Base-by-base conservation (phyloP, 92 coral and sea anemone species). In the Siderastrea siderea region DNA sequence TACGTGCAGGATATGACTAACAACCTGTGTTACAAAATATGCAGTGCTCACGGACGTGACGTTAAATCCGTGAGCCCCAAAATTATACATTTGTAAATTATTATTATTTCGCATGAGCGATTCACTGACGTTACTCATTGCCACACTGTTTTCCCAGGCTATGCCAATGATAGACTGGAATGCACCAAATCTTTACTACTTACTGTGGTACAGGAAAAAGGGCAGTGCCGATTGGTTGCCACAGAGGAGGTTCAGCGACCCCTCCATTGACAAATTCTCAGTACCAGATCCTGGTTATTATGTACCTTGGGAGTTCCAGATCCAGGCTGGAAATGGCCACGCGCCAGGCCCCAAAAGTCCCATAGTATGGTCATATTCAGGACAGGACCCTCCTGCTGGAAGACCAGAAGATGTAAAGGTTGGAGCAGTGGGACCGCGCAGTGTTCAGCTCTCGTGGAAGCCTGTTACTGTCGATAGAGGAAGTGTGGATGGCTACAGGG, bases 401-500 rank as follows among this genome's bases (percentile, higher is more conserved):
- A 88, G 74, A 10, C 96, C 96, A 9, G 50, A 66, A 26, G 84
- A 89, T 54, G 86, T 95, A 12, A 74, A 51, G 45, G 83, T 73
- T 17, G 87, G 79, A 14, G 55, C 71, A 11, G 66, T 90, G 3
- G 86, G 90, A 13, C 91, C 93, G 2, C 90, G 89, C 57, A 87
- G 81, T 38, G 81, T 93, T 4, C 78, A 70, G 70, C 26, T 95
- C 46, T 46, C 93, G 3, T 95, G 98, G 98, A 65, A 86, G 13
- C 89, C 83, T 60, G 96, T 95, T 9, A 67, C 71, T 14, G 87
- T 91, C 44, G 12, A 15, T 0, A 17, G 71, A 12, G 87, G 90
- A 46, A 93, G 93, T 84, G 89, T 93, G 16, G 96, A 95, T 89
- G 93, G 96, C 6, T 93, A 95, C 54, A 83, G 86, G 85, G 98